These are phyloP conservation scores for Chrysocyon brachyurus DNA, from an alignment of 2,797 vertebrate genomes.

Conservation along the genomic window DNA sequence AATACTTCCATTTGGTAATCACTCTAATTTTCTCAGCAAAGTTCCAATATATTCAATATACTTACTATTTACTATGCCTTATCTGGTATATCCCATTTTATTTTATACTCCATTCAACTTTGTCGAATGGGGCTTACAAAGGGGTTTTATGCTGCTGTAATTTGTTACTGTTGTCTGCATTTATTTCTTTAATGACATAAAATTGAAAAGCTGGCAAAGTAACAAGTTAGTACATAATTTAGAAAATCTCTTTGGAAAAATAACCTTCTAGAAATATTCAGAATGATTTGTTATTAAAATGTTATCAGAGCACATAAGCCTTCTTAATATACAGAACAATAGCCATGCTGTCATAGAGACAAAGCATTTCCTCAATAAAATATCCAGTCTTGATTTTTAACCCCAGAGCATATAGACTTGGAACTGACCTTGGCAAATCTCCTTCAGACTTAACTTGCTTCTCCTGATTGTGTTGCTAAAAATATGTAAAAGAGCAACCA, in stretches of 20 bases:
- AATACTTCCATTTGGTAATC: constrained; percentile 42
- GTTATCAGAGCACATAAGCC: constrained; percentile 43
- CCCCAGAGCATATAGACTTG: constrained; percentile 66
- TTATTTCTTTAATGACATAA: constrained; percentile 71
- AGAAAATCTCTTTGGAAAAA: constrained; percentile 67
- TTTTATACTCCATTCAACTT: constrained; percentile 59
- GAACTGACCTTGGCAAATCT: constrained; percentile 74
- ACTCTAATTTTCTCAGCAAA: constrained; percentile 32
- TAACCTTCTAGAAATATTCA: constrained; percentile 67
- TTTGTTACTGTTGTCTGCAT: constrained; percentile 70
- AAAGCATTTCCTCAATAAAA: constrained; percentile 74
- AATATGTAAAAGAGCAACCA: constrained; percentile 57
- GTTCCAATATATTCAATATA: constrained; percentile 40
- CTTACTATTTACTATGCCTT: constrained; percentile 17
- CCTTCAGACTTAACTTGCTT: constrained; percentile 64
- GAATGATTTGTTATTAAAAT: constrained; percentile 74
- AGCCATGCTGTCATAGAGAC: constrained; percentile 42
- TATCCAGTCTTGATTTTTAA: constrained; percentile 57
- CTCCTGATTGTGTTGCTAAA: constrained; percentile 62
- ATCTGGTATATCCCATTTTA: constrained; percentile 59
- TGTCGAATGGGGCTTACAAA: constrained; percentile 46
- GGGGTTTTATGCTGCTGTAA: constrained; percentile 54
- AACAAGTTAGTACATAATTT: constrained; percentile 65
- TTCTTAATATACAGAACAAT: constrained; percentile 66
- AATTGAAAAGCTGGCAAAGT: constrained; percentile 65